Evolutionary conservation across 2,888 invertebrate genomes (phyloP).

Genomic region (Aspidiotus rigidus): DNA sequence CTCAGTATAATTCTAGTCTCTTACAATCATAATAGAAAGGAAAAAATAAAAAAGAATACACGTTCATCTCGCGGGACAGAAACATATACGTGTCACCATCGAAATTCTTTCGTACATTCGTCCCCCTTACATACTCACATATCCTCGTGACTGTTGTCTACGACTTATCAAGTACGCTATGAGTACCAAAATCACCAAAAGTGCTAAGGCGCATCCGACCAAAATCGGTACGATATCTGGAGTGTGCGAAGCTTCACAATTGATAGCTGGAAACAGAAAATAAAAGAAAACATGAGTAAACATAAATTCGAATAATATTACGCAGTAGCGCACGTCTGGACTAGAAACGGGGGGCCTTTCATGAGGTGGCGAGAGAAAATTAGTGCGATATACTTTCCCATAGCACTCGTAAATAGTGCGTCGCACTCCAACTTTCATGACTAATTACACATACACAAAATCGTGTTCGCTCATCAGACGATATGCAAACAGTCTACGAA

Average conservation of each 20-base stretch:
- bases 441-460: no score
- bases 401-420: not conserved
- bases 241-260: slow-evolving; percentile 43
- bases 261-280: not conserved
- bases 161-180: slow-evolving; percentile 88
- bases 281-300: not conserved
- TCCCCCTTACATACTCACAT: slow-evolving; percentile 67
- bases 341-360: not conserved
- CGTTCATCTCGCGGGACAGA: no score
- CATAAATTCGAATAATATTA: not conserved
- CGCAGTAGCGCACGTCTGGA: slow-evolving; percentile 4
- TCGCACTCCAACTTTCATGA: no score
- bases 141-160: slow-evolving; percentile 71
- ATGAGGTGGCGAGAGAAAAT: not conserved
- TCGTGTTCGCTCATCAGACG: no score
- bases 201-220: slow-evolving; percentile 87
- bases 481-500: no score
- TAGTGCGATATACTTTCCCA: not conserved
- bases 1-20: no score
- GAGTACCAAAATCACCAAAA: slow-evolving; percentile 80
- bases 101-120: not conserved
- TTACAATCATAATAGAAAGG: no score
- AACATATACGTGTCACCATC: no score
- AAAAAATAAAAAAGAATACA: no score
- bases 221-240: slow-evolving; percentile 93